Percentiles rank a stretch among this genome's conserved stretches.
These are phyloP conservation scores for Toxostoma redivivum DNA, from an alignment of 2,113 vertebrate genomes.

Conservation along the genomic window DNA sequence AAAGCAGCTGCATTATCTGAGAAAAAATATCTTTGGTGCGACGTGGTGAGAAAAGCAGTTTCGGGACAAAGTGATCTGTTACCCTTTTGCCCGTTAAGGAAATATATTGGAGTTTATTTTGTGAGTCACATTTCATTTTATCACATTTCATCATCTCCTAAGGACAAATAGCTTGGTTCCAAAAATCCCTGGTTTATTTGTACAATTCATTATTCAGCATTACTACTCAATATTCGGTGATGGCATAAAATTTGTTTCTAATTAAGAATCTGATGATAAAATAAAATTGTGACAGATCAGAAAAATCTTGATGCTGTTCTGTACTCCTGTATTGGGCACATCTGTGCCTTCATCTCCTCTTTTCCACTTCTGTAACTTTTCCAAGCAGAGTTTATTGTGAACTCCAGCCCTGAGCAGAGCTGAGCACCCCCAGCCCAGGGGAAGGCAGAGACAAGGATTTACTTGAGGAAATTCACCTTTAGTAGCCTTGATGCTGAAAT, in stretches of 20 bases:
- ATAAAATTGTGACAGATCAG: not conserved
- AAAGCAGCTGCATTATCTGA: not conserved
- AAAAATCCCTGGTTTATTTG: not conserved
- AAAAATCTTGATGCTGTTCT: not conserved
- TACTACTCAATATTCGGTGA: not conserved
- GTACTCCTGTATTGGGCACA: not conserved
- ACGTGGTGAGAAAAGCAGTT: not conserved
- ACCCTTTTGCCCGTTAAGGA: not conserved
- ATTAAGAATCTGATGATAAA: not conserved
- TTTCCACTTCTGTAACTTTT: not conserved
- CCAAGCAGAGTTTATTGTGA: not conserved
- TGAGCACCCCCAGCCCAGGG: not conserved
- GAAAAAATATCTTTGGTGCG: not conserved
- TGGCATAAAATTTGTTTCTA: not conserved
- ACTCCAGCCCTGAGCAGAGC: not conserved
- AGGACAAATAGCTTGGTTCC: not conserved
- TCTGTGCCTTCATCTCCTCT: not conserved
- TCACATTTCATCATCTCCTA: not conserved
- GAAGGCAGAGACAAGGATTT: not conserved
- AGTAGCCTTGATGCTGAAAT: not conserved
- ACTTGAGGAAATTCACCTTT: not conserved
- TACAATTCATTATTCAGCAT: not conserved
- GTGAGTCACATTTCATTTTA: not conserved
- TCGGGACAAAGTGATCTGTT: not conserved
- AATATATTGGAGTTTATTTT: not conserved